Conservation (phyloP, 2,113 vertebrate genomes). For the Girardinichthys multiradiatus region DNA sequence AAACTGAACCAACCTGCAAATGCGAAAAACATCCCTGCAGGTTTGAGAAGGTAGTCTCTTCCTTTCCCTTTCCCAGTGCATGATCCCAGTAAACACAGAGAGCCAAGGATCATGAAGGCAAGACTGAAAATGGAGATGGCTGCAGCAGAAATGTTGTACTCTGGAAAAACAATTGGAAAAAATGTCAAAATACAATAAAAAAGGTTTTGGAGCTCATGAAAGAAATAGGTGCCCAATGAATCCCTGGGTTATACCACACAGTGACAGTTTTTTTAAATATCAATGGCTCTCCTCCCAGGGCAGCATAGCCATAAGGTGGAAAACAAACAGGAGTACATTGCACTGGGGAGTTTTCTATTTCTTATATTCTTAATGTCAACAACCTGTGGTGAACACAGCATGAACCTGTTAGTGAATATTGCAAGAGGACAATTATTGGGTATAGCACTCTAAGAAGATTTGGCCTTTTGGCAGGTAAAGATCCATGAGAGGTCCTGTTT, state of each 20-base stretch:
- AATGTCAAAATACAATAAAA: neutral
- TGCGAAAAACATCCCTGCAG: constrained; percentile 93
- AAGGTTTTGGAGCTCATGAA: neutral
- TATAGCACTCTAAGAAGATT: no score
- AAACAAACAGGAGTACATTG: no score
- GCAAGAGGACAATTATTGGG: neutral
- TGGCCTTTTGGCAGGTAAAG: no score
- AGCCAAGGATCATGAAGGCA: constrained; percentile 88
- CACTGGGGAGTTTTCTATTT: no score
- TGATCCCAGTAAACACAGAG: constrained; percentile 84
- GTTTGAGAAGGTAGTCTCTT: constrained; percentile 91
- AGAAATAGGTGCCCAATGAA: neutral
- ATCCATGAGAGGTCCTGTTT: no score
- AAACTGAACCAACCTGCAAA: constrained; percentile 85
- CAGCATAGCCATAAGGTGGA: no score
- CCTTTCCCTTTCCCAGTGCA: constrained; percentile 82
- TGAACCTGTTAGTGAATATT: neutral
- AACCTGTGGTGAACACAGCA: no score
- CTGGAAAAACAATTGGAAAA: constrained; percentile 66
- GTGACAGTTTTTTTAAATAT: no score
- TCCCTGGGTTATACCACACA: no score
- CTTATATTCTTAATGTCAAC: no score
- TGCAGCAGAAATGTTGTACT: constrained; percentile 98
- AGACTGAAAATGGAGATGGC: constrained; percentile 95
- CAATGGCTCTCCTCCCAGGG: no score